These are phyloP conservation scores for Carduelis carduelis DNA, from an alignment of 2,797 vertebrate species.

Conservation along the genomic window DNA sequence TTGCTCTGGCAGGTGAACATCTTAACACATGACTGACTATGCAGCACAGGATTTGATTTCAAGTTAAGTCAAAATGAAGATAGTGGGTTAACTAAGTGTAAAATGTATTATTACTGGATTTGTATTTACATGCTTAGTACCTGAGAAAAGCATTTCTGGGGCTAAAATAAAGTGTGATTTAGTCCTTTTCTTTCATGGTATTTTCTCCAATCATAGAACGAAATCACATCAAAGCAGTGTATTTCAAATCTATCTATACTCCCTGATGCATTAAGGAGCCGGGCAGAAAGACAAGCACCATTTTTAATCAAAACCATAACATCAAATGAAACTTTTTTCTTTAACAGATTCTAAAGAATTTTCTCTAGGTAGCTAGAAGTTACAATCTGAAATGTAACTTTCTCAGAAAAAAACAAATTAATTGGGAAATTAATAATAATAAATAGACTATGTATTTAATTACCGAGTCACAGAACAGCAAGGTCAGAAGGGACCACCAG, in stretches of 20 bases:
- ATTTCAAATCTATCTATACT: not conserved
- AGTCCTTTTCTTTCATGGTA: not conserved
- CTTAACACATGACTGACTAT: not conserved
- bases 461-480: not conserved
- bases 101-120: not conserved
- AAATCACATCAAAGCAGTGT: not conserved
- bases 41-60: not conserved
- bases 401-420: not conserved
- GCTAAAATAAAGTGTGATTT: not conserved
- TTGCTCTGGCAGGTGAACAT: not conserved
- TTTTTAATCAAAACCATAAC: not conserved
- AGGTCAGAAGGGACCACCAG: fast-evolving
- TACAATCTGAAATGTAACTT: not conserved
- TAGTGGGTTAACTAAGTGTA: not conserved
- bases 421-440: not conserved
- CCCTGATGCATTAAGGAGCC: not conserved
- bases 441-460: not conserved
- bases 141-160: not conserved
- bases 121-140: not conserved
- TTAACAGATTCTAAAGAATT: not conserved
- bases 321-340: not conserved
- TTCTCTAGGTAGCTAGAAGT: not conserved
- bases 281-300: not conserved
- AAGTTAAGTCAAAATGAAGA: not conserved
- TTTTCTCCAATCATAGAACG: not conserved